Evolutionary conservation across 2,113 vertebrate species (phyloP).

Genomic region (Myrmecobius fasciatus): DNA sequence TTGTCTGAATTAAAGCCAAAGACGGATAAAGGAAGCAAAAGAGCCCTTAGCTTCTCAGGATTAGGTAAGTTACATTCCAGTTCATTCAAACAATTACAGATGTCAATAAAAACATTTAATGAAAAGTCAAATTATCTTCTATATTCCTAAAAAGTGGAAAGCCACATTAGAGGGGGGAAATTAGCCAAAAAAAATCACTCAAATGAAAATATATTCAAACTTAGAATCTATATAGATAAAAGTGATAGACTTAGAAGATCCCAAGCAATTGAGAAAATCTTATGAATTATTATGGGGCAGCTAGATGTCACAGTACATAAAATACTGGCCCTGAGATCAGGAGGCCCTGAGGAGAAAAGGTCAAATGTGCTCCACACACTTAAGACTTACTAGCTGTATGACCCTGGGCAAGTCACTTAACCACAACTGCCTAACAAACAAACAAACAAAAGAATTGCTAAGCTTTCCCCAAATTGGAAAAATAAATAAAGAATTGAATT

Average conservation of each 20-base stretch:
- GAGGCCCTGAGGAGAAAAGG: no score
- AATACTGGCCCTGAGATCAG: no score
- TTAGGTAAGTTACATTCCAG: not conserved
- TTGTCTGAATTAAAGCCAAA: not conserved
- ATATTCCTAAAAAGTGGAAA: not conserved
- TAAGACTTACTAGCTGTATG: no score
- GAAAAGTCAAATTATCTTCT: not conserved
- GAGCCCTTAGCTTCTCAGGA: not conserved
- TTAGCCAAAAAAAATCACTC: not conserved
- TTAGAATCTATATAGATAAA: no score
- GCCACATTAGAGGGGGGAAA: not conserved
- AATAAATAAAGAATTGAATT: not conserved
- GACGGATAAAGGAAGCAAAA: not conserved
- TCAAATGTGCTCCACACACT: no score
- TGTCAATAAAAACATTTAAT: not conserved
- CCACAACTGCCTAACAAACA: no score
- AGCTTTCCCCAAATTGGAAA: not conserved
- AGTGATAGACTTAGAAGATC: not conserved
- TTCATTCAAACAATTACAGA: not conserved
- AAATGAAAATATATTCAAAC: not conserved
- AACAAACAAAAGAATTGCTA: not conserved
- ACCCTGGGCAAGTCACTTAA: no score
- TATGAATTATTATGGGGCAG: not conserved
- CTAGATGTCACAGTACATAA: no score
- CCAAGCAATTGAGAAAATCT: not conserved